Base-by-base conservation (phyloP, 1,140 invertebrate species). In the Charaxes varanes region DNA sequence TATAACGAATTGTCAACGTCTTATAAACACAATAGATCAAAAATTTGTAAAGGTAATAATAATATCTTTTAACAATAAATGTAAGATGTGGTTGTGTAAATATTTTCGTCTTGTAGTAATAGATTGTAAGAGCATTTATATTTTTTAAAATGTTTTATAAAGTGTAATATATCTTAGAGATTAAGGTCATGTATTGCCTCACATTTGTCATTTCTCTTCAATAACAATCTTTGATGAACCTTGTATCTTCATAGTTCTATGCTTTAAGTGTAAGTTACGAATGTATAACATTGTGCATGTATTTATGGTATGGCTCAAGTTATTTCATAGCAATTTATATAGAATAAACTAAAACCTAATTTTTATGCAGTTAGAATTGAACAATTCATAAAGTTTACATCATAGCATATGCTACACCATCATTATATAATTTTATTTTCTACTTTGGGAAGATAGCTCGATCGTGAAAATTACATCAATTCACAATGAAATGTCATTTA, bases 41-140 rank as follows among this genome's bases (percentile, higher is more conserved):
- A n/a, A n/a, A n/a, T n/a, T n/a, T n/a, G n/a, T n/a, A n/a, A n/a
- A n/a, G n/a, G n/a, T n/a, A n/a, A n/a, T 19, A 26, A 11, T 4
- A 26, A 26, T 10, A 26, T 5, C 8, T 6, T 26, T 19, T 7
- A 36, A 6, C 11, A 21, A 11, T 24, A 8, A 31, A 35, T 6
- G 11, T 41, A 50, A 54, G 44, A 36, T 46, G 47, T 56, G 64
- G 59, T 73, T 71, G 57, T 73, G 69, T 73, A 70, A 62, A 71
- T 76, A 76, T 56, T 68, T 53, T 47, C 41, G 61, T 65, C 57
- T 49, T 18, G 41, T 65, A 71, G 59, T 22, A 27, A 37, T 66
- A 64, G 51, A 3, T 23, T 26, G 43, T 54, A 65, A 54, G 48
- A 62, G 44, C 49, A 63, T 70, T 67, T 72, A 73, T 73, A 70